Conservation (phyloP, 2,113 vertebrate species). For the Phrynocephalus versicolor region DNA sequence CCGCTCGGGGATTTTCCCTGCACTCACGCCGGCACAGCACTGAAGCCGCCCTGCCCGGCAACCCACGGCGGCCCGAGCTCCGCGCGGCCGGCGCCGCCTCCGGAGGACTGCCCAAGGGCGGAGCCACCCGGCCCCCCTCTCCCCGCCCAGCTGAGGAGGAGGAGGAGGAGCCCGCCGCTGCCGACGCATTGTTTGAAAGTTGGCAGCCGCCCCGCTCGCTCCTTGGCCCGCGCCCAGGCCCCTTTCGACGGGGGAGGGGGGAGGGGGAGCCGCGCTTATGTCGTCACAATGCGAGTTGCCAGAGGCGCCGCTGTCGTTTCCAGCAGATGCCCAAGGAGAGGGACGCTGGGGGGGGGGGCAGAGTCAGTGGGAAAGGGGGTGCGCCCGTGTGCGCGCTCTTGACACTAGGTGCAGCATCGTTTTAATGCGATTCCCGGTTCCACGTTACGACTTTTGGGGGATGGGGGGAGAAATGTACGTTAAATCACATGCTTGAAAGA, state of each 20-base stretch:
- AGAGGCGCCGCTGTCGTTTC: neutral
- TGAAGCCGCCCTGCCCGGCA: neutral
- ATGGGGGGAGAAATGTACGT: neutral
- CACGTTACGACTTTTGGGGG: neutral
- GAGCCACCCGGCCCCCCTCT: neutral
- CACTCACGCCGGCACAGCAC: neutral
- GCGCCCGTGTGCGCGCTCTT: neutral
- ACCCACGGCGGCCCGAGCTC: neutral
- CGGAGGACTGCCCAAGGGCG: neutral
- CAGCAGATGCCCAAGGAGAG: neutral
- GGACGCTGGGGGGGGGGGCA: too few species aligned
- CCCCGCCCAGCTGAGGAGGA: constrained; percentile 29
- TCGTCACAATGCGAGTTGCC: neutral
- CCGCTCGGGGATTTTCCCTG: neutral
- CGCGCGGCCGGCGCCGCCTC: constrained; percentile 14
- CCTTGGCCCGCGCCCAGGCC: too few species aligned
- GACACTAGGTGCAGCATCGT: too few species aligned
- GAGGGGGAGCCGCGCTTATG: neutral
- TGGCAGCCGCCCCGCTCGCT: neutral
- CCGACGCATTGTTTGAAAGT: constrained; percentile 36
- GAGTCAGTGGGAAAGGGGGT: neutral
- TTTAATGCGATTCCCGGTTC: neutral
- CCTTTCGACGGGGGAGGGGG: too few species aligned
- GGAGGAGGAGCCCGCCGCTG: too few species aligned
- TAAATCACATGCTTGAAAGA: neutral